A percentile compares a stretch with the other conserved stretches of the same genome.
phyloP scores from a whole-genome alignment of 2,888 invertebrate species.

The Eutolmus rufibarbis region DNA sequence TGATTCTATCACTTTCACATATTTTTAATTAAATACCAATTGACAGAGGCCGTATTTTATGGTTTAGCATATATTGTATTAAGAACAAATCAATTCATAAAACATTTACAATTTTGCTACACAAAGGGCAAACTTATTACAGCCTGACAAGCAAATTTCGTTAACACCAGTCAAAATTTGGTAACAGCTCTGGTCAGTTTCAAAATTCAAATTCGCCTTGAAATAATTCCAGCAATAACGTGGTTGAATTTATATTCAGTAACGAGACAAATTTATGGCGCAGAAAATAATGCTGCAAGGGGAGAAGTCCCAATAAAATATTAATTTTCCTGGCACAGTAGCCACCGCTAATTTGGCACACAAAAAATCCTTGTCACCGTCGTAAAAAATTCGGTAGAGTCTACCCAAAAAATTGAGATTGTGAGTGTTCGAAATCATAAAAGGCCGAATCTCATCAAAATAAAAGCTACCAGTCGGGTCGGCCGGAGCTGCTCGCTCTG shows the following conservation, averaged over 20 bases:
- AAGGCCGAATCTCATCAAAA: neutral
- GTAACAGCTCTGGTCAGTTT: neutral
- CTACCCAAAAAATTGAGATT: neutral
- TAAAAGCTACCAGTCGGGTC: neutral
- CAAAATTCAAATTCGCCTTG: neutral
- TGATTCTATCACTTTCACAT: no score
- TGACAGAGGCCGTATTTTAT: no score
- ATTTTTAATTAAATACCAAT: no score
- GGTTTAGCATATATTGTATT: no score
- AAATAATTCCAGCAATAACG: neutral
- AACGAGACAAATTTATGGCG: neutral
- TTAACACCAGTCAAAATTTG: neutral
- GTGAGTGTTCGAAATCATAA: neutral
- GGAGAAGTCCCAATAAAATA: neutral
- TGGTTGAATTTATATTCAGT: neutral
- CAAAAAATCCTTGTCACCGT: neutral
- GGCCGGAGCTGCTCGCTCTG: neutral
- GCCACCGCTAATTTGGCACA: neutral
- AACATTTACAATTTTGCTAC: neutral
- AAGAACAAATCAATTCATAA: neutral
- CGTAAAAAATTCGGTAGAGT: neutral
- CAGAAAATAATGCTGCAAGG: neutral
- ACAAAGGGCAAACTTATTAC: neutral
- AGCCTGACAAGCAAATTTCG: neutral
- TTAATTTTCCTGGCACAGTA: neutral